These are phyloP conservation scores for Neomicropteryx cornuta DNA, from an alignment of 1,140 invertebrate species.

Conservation along the genomic window DNA sequence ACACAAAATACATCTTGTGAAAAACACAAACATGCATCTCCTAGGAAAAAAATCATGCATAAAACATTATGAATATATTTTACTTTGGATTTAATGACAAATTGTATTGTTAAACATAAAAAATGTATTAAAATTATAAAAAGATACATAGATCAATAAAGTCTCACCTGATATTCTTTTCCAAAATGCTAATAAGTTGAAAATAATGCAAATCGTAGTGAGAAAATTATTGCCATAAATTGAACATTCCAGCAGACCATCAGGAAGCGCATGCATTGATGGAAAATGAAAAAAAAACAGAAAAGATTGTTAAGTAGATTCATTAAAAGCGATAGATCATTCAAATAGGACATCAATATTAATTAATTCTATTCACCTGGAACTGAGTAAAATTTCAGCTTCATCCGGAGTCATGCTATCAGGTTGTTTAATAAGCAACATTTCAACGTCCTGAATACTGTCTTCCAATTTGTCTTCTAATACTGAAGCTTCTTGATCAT, in stretches of 20 bases:
- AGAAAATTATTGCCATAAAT: too few relatives aligned
- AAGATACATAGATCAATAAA: slow-evolving; percentile 8
- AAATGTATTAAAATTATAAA: slow-evolving; percentile 5
- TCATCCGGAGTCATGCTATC: slow-evolving; percentile 76
- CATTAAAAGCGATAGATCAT: background rate
- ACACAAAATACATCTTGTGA: too few relatives aligned
- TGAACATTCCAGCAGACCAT: too few relatives aligned
- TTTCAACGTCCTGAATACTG: slow-evolving; percentile 11
- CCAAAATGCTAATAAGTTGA: slow-evolving; percentile 55
- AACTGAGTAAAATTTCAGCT: slow-evolving; percentile 70
- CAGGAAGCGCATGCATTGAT: too few relatives aligned
- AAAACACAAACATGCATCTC: too few relatives aligned
- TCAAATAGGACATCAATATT: slow-evolving; percentile 1
- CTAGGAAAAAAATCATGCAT: too few relatives aligned
- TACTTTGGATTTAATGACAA: background rate
- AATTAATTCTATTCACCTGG: too few relatives aligned
- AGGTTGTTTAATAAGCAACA: slow-evolving; percentile 33
- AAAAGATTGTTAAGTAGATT: too few relatives aligned
- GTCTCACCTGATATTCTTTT: slow-evolving; percentile 69
- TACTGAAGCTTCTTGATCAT: slow-evolving; percentile 19
- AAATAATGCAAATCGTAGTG: too few relatives aligned
- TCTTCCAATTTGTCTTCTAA: slow-evolving; percentile 13
- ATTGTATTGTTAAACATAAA: slow-evolving; percentile 1
- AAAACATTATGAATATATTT: background rate
- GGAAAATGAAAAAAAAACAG: too few relatives aligned